Base-by-base conservation (phyloP, 1,140 invertebrate species). In the Andricus grossulariae region DNA sequence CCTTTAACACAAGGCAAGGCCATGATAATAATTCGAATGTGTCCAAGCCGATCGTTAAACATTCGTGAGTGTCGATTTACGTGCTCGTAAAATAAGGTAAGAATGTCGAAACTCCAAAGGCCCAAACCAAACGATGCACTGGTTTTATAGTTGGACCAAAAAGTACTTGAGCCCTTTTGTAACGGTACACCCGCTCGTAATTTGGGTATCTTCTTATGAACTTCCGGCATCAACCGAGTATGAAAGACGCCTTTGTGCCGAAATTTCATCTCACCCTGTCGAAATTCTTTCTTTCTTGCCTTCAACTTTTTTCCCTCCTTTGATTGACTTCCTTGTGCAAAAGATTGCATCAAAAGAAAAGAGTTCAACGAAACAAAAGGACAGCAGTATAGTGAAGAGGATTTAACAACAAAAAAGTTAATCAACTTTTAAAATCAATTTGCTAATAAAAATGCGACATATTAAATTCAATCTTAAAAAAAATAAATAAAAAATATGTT, bases 161-260 rank as follows among this genome's bases (percentile, higher is more conserved):
- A 74, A 45, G 74, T 72, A 50, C 72, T 32, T 52, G 77, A 74
- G 81, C 81, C 77, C 77, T 81, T 80, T 57, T 45, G 57, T 88
- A 90, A 90, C 88, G 88, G 88, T 88, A 90, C 77, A 55, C 76
- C 45, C 76, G 76, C 78, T 82, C 82, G 83, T 89, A 90, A 88
- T 90, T 89, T 90, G 84, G 86, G 83, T 85, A 88, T 82, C 77
- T 82, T 78, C 76, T 84, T 71, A 55, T 78, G 81, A 70, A 84
- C 78, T 83, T 85, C 81, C 85, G 85, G 82, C 80, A 81, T 77
- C 72, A 72, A 79, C 76, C 60, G 19, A 74, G 76, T 74, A 73
- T 83, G 50, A 80, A 79, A 82, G 55, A 54, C 73, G 70, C 55
- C 74, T 81, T 76, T 76, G 13, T 51, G 51, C n/a, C 70, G 18